phyloP scores from a whole-genome alignment of 2,888 invertebrate species.

The Rapana venosa region DNA sequence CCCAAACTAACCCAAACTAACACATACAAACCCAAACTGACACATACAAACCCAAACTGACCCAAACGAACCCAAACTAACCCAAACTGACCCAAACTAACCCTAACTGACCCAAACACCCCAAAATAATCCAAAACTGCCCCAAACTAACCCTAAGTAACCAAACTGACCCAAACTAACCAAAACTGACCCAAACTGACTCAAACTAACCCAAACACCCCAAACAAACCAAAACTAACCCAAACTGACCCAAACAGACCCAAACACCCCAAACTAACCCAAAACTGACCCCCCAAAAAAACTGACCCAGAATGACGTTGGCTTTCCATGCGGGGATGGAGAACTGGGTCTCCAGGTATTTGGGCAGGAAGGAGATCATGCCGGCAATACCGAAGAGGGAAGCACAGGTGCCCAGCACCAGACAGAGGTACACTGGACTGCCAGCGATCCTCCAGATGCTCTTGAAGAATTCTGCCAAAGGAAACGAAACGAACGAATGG shows the following conservation, averaged over 20 bases:
- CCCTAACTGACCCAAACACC: too few relatives aligned
- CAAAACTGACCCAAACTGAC: conserved; percentile 51
- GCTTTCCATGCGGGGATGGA: conserved; percentile 66
- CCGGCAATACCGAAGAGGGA: conserved; percentile 59
- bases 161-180: too few relatives aligned
- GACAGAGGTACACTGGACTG: conserved; percentile 60
- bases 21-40: not conserved
- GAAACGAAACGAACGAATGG: not conserved
- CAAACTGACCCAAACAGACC: conserved; percentile 59
- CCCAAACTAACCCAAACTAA: too few relatives aligned
- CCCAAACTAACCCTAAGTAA: conserved; percentile 59
- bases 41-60: conserved; percentile 51
- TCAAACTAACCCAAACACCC: conserved; percentile 51
- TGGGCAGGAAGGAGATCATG: conserved; percentile 62
- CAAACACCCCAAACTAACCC: too few relatives aligned
- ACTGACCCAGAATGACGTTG: conserved; percentile 65
- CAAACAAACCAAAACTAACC: not conserved
- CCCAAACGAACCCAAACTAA: conserved; percentile 52
- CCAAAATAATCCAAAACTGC: conserved; percentile 49
- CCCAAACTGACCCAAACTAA: too few relatives aligned
- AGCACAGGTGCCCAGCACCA: conserved; percentile 54
- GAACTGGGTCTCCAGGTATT: conserved; percentile 70
- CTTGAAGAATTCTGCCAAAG: conserved; percentile 57
- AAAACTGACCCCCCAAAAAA: not conserved
- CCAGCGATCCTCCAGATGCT: conserved; percentile 55